Evolutionary conservation across 92 coral and sea anemone genomes (phyloP), one percentile per base, ranked within the genome.

Genomic region (Ricordea florida): DNA sequence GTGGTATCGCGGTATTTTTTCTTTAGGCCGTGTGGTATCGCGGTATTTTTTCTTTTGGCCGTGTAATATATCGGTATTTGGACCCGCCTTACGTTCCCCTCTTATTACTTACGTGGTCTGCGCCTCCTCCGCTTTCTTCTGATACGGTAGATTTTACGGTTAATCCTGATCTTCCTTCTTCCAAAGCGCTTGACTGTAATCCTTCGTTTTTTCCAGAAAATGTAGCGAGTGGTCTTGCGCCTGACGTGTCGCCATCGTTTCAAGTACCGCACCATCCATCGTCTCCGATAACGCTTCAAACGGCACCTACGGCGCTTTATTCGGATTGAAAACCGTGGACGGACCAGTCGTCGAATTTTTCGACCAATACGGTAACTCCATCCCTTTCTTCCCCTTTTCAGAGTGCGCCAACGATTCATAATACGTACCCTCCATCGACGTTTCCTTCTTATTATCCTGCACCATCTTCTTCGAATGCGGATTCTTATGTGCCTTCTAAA

Each of bases 341-440:
- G 50, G n/a, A 37, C 29, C 2, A 70, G 9, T 0, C 66, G 6
- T 20, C 1, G 10, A 40, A 13, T 28, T 27, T 41, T 38, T 2
- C 30, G 21, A 14, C 40, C 6, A 2, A 3, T 3, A 22, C 8
- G 15, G 62, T 34, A 50, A 16, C 11, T 14, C 76, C 76, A 69
- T 14, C 10, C 10, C 6, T 49, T n/a, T 7, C 62, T n/a, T 5
- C 49, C 34, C 52, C 37, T 52, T 10, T 4, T 23, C 18, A 69
- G 49, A 2, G n/a, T 24, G 63, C 63, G 41, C 61, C 46, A 21
- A 10, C 62, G 42, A 36, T 29, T 16, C 17, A 33, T 16, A 24
- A 51, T n/a, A 5, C 62, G 76, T 25, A 25, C 62, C 9, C 15
- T 50, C 76, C 76, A 69, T 52, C 32, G 11, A 7, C 63, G 32